phyloP scores from a whole-genome alignment of 2,113 vertebrate species.

The Atlantisia rogersi region DNA sequence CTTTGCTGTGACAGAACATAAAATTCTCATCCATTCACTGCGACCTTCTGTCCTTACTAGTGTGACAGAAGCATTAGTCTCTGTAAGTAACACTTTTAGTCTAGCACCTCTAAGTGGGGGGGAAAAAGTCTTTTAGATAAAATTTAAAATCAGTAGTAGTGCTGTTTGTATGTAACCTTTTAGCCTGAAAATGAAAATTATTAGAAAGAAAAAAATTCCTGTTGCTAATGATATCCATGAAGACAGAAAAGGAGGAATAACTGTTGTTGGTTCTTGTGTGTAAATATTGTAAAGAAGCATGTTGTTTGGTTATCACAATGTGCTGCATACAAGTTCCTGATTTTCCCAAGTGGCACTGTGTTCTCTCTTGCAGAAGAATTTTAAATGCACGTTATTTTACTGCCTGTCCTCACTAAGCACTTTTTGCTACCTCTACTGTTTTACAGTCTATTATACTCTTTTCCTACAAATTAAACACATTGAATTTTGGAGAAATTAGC shows the following conservation, averaged over 20 bases:
- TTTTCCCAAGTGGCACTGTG: not conserved
- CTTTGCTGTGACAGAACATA: conserved; percentile 96
- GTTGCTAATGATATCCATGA: not conserved
- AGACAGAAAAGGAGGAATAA: not conserved
- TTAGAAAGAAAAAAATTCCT: not conserved
- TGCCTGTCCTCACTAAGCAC: not conserved
- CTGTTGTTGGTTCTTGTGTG: not conserved
- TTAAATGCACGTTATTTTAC: not conserved
- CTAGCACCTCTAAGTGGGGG: not conserved
- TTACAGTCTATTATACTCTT: not conserved
- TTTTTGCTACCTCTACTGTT: not conserved
- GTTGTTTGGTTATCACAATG: not conserved
- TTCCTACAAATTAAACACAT: not conserved
- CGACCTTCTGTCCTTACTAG: conserved; percentile 97
- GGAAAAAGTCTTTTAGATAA: not conserved
- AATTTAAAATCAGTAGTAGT: not conserved
- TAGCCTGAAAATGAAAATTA: not conserved
- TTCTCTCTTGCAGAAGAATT: not conserved
- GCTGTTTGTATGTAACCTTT: not conserved
- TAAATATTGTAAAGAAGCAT: not conserved
- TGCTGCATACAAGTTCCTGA: not conserved
- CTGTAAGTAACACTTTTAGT: conserved; percentile 80
- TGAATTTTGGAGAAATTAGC: not conserved
- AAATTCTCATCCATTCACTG: conserved; percentile 97
- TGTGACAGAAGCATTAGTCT: conserved; percentile 96